phyloP scores from a whole-genome alignment of 1,140 invertebrate species.

The Drosophila nannoptera region DNA sequence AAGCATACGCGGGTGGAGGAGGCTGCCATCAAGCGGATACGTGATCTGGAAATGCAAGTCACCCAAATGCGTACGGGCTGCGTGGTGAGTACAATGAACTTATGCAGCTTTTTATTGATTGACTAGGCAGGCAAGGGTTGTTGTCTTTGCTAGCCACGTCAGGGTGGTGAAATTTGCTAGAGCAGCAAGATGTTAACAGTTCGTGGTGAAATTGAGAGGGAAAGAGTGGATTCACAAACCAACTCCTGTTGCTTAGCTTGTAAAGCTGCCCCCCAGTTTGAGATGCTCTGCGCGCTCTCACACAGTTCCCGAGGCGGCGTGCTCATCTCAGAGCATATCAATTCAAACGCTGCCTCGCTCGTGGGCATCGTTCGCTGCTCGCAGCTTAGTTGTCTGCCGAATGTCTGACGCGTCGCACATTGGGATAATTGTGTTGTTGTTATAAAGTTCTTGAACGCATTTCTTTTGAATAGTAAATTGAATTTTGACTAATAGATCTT shows the following conservation, averaged over 20 bases:
- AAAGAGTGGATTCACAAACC: neutral
- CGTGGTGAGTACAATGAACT: constrained; percentile 81
- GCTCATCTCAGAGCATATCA: constrained; percentile 1
- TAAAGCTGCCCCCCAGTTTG: constrained; percentile 1
- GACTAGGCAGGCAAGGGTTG: neutral
- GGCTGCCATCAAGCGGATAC: constrained; percentile 85
- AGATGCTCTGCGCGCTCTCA: constrained; percentile 1
- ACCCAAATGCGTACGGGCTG: constrained; percentile 80
- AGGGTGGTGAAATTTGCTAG: too few relatives aligned
- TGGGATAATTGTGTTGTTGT: constrained; percentile 3
- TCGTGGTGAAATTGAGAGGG: too few relatives aligned
- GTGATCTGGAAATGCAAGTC: constrained; percentile 87
- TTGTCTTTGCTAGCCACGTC: constrained; percentile 5
- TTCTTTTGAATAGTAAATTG: constrained; percentile 1
- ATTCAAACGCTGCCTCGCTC: constrained; percentile 3
- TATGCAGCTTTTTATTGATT: constrained; percentile 10
- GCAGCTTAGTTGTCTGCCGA: constrained; percentile 19
- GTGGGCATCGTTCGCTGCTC: neutral
- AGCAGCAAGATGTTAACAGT: too few relatives aligned
- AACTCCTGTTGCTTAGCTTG: neutral
- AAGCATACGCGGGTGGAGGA: constrained; percentile 86
- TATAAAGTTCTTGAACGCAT: neutral
- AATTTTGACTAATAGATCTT: constrained; percentile 25
- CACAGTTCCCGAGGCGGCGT: constrained; percentile 7
- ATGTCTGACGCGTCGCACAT: constrained; percentile 28